phyloP scores from a whole-genome alignment of 2,888 invertebrate species.

The Macrophya alboannulata region DNA sequence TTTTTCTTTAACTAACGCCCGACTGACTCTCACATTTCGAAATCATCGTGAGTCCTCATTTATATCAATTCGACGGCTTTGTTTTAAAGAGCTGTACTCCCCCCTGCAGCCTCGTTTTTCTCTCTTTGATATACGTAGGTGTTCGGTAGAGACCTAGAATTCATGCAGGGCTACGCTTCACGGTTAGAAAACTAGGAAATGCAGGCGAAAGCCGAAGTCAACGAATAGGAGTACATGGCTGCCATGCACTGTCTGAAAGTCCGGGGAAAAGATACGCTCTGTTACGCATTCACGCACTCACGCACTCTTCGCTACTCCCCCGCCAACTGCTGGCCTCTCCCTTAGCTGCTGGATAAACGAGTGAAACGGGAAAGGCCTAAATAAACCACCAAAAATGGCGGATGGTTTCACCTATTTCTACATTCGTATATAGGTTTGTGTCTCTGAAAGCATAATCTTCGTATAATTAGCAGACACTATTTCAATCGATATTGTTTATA shows the following conservation, averaged over 20 bases:
- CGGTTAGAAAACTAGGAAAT: constrained; percentile 41
- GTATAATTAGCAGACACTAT: background rate
- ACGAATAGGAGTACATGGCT: constrained; percentile 61
- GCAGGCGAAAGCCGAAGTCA: constrained; percentile 63
- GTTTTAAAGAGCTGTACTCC: background rate
- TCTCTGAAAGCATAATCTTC: background rate
- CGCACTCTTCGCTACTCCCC: constrained; percentile 32
- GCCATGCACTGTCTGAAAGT: constrained; percentile 62
- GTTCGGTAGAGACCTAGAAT: background rate
- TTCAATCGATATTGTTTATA: background rate
- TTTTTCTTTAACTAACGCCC: background rate
- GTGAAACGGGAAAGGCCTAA: constrained; percentile 15
- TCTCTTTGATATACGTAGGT: background rate
- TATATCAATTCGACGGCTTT: background rate
- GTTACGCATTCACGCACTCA: constrained; percentile 63
- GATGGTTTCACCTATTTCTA: background rate
- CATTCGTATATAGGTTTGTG: background rate
- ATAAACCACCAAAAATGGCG: constrained; percentile 4
- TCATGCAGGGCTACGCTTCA: constrained; percentile 5
- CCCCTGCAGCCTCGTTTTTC: background rate
- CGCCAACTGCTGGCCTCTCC: constrained; percentile 11
- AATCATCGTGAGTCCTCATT: background rate
- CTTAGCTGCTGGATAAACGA: background rate
- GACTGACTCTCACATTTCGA: background rate
- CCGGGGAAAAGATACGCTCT: constrained; percentile 64